Base-by-base conservation (phyloP, 1,140 invertebrate genomes). In the Melitaea cinxia region DNA sequence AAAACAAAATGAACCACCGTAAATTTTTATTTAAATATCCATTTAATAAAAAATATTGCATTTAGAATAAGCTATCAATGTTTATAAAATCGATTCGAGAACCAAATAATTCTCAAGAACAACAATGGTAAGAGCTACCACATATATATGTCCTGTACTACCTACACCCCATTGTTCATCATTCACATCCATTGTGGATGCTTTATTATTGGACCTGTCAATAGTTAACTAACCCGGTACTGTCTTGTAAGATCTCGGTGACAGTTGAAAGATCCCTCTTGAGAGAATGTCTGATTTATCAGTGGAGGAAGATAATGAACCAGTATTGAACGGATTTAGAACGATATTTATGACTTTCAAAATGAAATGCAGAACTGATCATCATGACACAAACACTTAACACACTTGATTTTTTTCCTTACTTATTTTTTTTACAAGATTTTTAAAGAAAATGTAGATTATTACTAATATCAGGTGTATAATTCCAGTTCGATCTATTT, bases 151-250 rank as follows among this genome's bases (percentile, higher is more conserved):
- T 37, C 47, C 28, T 23, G 47, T 30, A 30, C 54, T 39, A 9
- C 23, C 28, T 24, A 55, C 50, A 70, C 42, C 61, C 72, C 74
- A 85, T 83, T 85, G 80, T 85, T 66, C 70, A 74, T 79, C 80
- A 77, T 61, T 70, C 66, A 66, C 70, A 73, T 66, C 75, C 75
- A 82, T 82, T 82, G 77, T 78, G 57, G 61, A 77, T 75, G 72
- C 65, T 73, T 78, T 82, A 84, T 79, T 84, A 77, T 78, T 73
- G 68, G 64, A 62, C 68, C 65, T 75, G 68, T 75, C 69, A 75
- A 66, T 67, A 67, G 55, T 58, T 70, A 73, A 72, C 74, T 79
- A 77, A 61, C 66, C 56, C 67, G 61, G 62, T 76, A 77, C 68
- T 70, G 77, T 68, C 59, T 67, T 61, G 47, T 60, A 60, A 50